Base-by-base conservation (phyloP, 2,888 invertebrate species). In the Oegoconia quadripuncta region DNA sequence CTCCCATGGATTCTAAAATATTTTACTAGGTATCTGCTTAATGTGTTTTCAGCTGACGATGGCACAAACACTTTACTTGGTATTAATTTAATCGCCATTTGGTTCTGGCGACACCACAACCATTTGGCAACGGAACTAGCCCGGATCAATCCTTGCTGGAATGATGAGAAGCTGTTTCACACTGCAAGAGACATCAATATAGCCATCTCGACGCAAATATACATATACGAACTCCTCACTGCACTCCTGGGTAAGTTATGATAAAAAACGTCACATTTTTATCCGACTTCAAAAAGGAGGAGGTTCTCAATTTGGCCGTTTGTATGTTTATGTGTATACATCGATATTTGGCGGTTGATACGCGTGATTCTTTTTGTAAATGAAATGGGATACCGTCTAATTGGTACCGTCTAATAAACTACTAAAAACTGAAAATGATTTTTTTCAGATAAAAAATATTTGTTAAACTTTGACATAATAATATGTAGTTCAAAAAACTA, bases 91-190 rank as follows among this genome's bases (percentile, higher is more conserved):
- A 39, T 56, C 5, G 37, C 52, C 1, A 53, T 72, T 4, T 66
- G 64, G 61, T 54, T 59, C 8, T 71, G 64, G 63, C 58, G 72
- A 8, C 42, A 64, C 6, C 74, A 74, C 42, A 74, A 72, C 22
- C 37, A 41, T 0, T 54, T 74, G 8, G 73, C 73, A 0, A 44
- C 42, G 0, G 28, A 56, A 3, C 40, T 75, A 18, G 43, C 50
- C 0, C 11, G 22, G 1, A 34, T 69, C 0, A 74, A 74, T 14
- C 67, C 69, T 1, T 64, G 63, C 34, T 74, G 74, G 74, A 47
- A 50, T 12, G 74, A 75, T 13, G 61, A 71, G 0, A 54, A 46
- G 26, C 43, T 72, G 1, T 74, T 68, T 40, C 35, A 54, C 11
- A 52, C 49, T 0, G 54, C 74, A 0, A 52, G 70, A 39, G 68